These are phyloP conservation scores for Sarcophaga peregrina DNA, from an alignment of 1,140 invertebrate species.

Conservation along the genomic window DNA sequence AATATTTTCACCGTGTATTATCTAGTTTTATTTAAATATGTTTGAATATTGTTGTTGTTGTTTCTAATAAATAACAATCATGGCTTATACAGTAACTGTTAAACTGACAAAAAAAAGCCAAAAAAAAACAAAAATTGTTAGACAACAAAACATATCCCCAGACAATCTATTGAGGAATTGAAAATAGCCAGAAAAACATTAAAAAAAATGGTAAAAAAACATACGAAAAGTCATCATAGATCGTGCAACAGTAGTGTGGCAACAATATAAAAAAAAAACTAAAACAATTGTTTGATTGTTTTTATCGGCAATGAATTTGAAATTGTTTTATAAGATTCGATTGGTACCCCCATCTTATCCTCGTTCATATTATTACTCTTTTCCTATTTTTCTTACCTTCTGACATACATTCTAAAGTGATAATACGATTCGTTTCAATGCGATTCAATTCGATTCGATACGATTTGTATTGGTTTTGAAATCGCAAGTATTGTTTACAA, in stretches of 20 bases:
- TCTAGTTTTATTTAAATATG: background rate
- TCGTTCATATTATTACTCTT: background rate
- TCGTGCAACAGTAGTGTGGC: conserved; percentile 4
- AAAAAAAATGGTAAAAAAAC: background rate
- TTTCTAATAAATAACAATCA: conserved; percentile 21
- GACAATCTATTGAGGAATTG: background rate
- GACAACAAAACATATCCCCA: conserved; percentile 17
- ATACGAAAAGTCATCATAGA: background rate
- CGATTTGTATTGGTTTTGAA: conserved; percentile 13
- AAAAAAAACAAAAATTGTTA: background rate
- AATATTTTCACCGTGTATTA: conserved; percentile 6
- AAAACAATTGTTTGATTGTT: conserved; percentile 17
- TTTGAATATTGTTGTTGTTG: conserved; percentile 28
- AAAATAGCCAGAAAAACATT: background rate
- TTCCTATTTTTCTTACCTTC: background rate
- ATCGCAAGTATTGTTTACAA: conserved; percentile 11
- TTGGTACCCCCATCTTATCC: background rate
- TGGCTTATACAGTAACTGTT: conserved; percentile 4
- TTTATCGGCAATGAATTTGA: conserved; percentile 22
- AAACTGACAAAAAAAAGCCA: background rate
- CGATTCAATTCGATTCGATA: too few relatives aligned
- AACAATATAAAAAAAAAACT: conserved; percentile 15
- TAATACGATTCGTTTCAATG: background rate
- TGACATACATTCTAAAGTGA: conserved; percentile 9
- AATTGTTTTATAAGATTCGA: background rate